Evolutionary conservation across 2,888 invertebrate species (phyloP).

Genomic region (Meta bourneti): DNA sequence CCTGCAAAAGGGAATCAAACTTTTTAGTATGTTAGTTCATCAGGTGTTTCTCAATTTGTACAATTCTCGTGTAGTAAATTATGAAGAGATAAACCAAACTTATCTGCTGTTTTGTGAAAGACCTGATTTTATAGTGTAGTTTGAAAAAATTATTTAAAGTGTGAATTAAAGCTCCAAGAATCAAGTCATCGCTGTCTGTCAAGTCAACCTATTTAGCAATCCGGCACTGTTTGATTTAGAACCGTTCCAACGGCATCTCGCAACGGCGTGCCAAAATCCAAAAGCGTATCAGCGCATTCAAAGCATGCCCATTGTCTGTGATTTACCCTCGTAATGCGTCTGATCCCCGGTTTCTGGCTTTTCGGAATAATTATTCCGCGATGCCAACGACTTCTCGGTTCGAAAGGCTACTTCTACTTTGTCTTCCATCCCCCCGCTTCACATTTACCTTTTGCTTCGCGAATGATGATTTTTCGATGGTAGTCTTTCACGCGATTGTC

Average conservation of each 20-base stretch:
- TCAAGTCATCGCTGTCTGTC: too few species aligned
- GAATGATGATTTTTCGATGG: constrained; percentile 50
- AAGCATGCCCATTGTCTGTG: constrained; percentile 36
- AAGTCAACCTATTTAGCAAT: too few species aligned
- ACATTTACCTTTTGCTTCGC: constrained; percentile 2
- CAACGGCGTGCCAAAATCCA: constrained; percentile 7
- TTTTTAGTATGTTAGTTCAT: too few species aligned
- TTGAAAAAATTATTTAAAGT: too few species aligned
- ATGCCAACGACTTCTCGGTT: constrained; percentile 58
- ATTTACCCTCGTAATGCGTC: not conserved
- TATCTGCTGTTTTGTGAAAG: too few species aligned
- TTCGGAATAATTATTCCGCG: constrained; percentile 55
- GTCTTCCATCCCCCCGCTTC: constrained; percentile 8
- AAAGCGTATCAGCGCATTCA: constrained; percentile 22
- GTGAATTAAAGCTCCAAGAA: too few species aligned
- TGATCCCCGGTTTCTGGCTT: constrained; percentile 24
- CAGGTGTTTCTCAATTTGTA: too few species aligned
- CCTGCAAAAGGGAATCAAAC: too few species aligned
- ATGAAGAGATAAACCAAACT: too few species aligned
- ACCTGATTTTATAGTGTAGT: too few species aligned
- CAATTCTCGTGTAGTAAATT: too few species aligned
- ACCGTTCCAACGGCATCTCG: not conserved
- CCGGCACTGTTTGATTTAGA: too few species aligned
- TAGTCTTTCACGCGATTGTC: constrained; percentile 39
- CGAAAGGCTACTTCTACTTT: constrained; percentile 52